These are phyloP conservation scores for Coregonus ussuriensis DNA, from an alignment of 2,797 vertebrate species.

Conservation along the genomic window DNA sequence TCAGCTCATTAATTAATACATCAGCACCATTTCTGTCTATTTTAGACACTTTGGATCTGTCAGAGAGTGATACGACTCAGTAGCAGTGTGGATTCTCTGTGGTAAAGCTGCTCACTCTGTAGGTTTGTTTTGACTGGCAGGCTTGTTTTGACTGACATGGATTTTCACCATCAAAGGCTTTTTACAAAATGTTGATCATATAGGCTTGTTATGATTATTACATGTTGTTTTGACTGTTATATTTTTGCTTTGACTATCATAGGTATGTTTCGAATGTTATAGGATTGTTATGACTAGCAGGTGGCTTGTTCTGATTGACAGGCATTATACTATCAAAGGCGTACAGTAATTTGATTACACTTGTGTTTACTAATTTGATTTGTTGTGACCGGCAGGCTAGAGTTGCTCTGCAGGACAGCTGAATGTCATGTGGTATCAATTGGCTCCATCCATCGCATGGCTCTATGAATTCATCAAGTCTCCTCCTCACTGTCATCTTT, in stretches of 20 bases:
- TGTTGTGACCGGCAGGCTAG: background rate
- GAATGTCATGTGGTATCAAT: constrained; percentile 16
- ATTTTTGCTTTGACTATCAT: background rate
- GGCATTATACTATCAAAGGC: background rate
- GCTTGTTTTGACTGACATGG: background rate
- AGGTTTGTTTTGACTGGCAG: constrained; percentile 13
- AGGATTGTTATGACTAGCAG: constrained; percentile 12
- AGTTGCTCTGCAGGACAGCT: constrained; percentile 18
- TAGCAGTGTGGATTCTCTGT: background rate
- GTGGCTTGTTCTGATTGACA: background rate
- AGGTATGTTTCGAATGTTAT: too few species aligned
- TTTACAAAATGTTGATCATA: background rate
- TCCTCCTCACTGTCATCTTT: constrained; percentile 18
- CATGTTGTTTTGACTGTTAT: background rate
- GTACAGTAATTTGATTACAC: too few species aligned
- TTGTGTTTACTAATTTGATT: background rate
- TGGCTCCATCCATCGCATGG: background rate
- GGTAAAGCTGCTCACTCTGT: background rate
- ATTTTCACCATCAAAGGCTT: background rate
- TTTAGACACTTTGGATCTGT: background rate
- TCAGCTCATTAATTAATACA: background rate
- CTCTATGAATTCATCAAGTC: constrained; percentile 3
- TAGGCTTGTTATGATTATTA: constrained; percentile 15
- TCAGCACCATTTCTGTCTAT: background rate
- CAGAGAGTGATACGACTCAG: background rate